Evolutionary conservation across 2,797 vertebrate genomes (phyloP), one percentile per base, ranked within the genome.

Genomic region (Pseudomugil gertrudae): DNA sequence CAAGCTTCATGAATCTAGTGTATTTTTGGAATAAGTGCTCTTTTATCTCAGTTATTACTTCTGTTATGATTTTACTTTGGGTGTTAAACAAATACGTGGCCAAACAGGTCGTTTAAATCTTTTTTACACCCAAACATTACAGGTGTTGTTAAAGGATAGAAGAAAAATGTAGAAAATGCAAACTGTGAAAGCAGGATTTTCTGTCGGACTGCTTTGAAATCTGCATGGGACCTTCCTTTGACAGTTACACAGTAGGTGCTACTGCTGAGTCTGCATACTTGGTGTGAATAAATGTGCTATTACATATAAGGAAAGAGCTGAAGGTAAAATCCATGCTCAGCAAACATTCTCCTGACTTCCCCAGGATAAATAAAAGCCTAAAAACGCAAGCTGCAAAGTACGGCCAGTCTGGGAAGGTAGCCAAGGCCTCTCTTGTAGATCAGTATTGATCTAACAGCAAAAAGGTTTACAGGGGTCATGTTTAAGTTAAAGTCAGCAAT

Each of bases 401-500:
- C 61, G 23, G 76, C 60, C 54, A 5, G 60, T 70, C 50, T 66
- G 65, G 23, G 9, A 63, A 57, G 33, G 23, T 78, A 45, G 27
- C 57, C 35, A 15, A 55, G 61, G 59, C 45, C 74, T 52, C 60
- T 82, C 58, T 69, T 63, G 69, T 36, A 83, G 81, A 81, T 86
- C 62, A 57, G 77, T 79, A 92, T 85, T 56, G 85, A 88, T 85
- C 75, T 9, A 53, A 52, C 47, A 11, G 55, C 23, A 50, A 64
- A 54, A 66, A 26, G 48, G 62, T 62, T 43, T 57, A 63, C 74
- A 69, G 68, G 61, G 81, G 76, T 85, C 75, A 62, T 57, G 76
- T 84, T 87, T 77, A 78, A 79, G 75, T 78, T 83, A 56, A 84
- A 77, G 89, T 88, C 76, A 76, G 65, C 50, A 71, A 54, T 77